Evolutionary conservation across 2,113 vertebrate species (phyloP), one percentile per base, ranked within the genome.

Genomic region (Alligator mississippiensis): DNA sequence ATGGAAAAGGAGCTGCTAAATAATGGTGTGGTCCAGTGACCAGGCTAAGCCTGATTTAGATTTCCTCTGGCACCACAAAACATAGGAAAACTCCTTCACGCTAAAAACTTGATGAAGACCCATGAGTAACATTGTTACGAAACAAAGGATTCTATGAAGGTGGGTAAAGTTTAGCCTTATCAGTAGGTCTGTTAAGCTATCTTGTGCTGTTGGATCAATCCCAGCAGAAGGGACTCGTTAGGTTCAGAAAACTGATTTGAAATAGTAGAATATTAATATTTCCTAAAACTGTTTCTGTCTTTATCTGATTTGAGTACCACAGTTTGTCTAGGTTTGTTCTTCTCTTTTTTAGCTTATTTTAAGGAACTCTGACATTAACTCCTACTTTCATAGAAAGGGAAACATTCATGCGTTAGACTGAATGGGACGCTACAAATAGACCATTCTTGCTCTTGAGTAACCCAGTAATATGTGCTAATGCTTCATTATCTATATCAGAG

Each of bases 151-250:
- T 93, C 72, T 38, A 62, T 62, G 34, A 59, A 81, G 24, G 6
- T 68, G 90, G 21, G 11, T 66, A 21, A 47, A 5, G 0, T 57
- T 61, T n/a, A 18, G 16, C 11, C 68, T 58, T 70, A 66, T 38
- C 10, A 14, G 60, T 6, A 34, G 22, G n/a, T 74, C 18, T 34
- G 34, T 19, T 34, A 34, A 34, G 34, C 3, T n/a, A 10, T 12
- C 66, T 76, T 59, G 3, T 14, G 25, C 13, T 58, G 72, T 22
- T 3, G 0, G 16, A 57, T 0, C 25, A 27, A 57, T 14, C 47
- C 24, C 47, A 75, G 14, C 47, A 76, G 70, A 55, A 4, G 0
- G 0, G 2, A 28, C 80, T 91, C 80, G 59, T 2, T 63, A 76
- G 18, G 5, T n/a, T 59, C 17, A 78, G 27, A 18, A 70, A 82